These are phyloP conservation scores for Lacanobia wlatinum DNA, from an alignment of 2,888 invertebrate genomes.

Conservation along the genomic window DNA sequence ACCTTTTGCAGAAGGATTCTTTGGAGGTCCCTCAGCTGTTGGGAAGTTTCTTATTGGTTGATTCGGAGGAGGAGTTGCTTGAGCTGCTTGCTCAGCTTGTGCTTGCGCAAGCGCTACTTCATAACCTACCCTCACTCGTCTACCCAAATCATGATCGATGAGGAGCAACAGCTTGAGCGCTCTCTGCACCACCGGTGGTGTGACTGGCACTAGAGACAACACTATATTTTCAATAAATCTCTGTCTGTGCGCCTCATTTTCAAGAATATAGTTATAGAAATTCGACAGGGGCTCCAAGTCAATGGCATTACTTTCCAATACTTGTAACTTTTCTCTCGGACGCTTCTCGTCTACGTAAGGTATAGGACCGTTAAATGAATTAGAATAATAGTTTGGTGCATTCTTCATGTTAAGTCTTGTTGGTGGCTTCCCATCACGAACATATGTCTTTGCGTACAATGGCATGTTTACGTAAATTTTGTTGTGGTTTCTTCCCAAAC, in stretches of 20 bases:
- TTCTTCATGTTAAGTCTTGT: conserved; percentile 66
- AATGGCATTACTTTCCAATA: conserved; percentile 63
- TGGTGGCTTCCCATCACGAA: conserved; percentile 71
- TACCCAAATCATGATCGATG: conserved; percentile 94
- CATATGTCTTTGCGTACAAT: conserved; percentile 65
- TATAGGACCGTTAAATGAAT: conserved; percentile 72
- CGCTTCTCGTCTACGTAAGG: conserved; percentile 69
- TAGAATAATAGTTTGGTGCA: conserved; percentile 72
- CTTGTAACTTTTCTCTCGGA: conserved; percentile 58
- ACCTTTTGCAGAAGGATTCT: conserved; percentile 5
- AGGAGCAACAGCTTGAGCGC: conserved; percentile 94
- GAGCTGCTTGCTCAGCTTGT: conserved; percentile 23
- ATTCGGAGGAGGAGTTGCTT: conserved; percentile 15
- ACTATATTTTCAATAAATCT: conserved; percentile 50
- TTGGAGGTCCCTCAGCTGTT: conserved; percentile 17
- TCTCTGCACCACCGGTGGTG: conserved; percentile 88
- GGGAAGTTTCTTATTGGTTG: conserved; percentile 33
- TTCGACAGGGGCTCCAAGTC: conserved; percentile 91
- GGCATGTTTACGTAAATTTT: conserved; percentile 71
- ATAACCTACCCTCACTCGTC: conserved; percentile 84
- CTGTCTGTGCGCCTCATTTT: conserved; percentile 86
- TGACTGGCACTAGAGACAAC: conserved; percentile 30
- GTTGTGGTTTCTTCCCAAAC: conserved; percentile 71
- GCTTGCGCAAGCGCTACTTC: conserved; percentile 39
- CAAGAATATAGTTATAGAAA: conserved; percentile 92